phyloP scores from a whole-genome alignment of 2,797 vertebrate genomes.

The Calcarius lapponicus region DNA sequence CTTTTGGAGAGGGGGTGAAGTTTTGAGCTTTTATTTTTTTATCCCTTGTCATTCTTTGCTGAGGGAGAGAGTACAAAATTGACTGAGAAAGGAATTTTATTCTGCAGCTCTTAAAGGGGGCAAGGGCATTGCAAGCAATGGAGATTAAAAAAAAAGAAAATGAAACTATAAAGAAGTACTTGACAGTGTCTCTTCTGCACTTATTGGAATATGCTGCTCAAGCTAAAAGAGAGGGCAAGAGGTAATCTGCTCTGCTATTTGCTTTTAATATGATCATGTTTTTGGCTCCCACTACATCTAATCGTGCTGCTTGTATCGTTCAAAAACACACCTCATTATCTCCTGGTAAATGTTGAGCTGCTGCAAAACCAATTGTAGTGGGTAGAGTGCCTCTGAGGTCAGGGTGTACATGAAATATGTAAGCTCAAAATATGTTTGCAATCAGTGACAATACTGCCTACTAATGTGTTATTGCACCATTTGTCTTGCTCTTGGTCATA shows the following conservation, averaged over 20 bases:
- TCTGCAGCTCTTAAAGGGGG: constrained; percentile 53
- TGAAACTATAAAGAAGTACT: constrained; percentile 72
- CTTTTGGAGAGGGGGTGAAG: neutral
- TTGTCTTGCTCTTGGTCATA: neutral
- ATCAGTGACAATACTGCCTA: neutral
- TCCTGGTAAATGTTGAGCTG: constrained; percentile 54
- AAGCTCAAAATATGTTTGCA: neutral
- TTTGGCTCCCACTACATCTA: constrained; percentile 62
- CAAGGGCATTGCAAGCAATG: constrained; percentile 63
- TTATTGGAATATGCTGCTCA: constrained; percentile 66
- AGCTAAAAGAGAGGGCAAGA: constrained; percentile 66
- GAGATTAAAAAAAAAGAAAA: constrained; percentile 46
- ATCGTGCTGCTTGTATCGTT: constrained; percentile 46
- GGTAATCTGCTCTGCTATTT: constrained; percentile 72
- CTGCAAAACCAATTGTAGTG: constrained; percentile 50
- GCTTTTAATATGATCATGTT: constrained; percentile 69
- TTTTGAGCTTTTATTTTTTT: neutral
- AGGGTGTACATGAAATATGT: neutral
- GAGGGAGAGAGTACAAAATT: constrained; percentile 14
- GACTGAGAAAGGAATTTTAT: constrained; percentile 41
- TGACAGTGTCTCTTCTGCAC: constrained; percentile 72
- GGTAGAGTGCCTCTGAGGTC: neutral
- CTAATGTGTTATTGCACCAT: neutral
- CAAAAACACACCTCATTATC: constrained; percentile 67
- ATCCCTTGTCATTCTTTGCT: neutral